Evolutionary conservation across 1,140 invertebrate species (phyloP).

Genomic region (Eumaeus atala): DNA sequence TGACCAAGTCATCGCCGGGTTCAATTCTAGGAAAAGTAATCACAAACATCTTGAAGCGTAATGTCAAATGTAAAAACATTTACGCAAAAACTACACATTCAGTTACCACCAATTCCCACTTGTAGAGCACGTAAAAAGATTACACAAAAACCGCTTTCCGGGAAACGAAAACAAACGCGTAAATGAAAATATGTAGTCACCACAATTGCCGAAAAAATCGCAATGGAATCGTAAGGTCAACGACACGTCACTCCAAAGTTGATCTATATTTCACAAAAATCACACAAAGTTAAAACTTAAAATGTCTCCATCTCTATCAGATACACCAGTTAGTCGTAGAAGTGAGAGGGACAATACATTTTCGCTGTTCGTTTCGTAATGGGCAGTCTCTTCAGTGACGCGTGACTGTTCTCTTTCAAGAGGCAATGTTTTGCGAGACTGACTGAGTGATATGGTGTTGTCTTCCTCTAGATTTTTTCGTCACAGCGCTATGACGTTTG

Average conservation of each 20-base stretch:
- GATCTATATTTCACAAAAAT: conserved; percentile 67
- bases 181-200: too few relatives aligned
- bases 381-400: conserved; percentile 57
- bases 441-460: conserved; percentile 30
- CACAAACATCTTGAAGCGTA: too few relatives aligned
- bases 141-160: conserved; percentile 2
- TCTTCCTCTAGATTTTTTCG: conserved; percentile 35
- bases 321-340: not conserved
- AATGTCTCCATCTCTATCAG: conserved; percentile 3
- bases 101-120: too few relatives aligned
- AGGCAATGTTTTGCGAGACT: conserved; percentile 41
- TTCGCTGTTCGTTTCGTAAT: conserved; percentile 31
- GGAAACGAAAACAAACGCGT: conserved; percentile 13
- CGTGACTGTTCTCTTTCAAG: conserved; percentile 58
- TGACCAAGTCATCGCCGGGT: too few relatives aligned
- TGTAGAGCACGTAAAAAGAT: not conserved
- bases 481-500: conserved; percentile 13
- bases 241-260: conserved; percentile 58
- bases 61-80: too few relatives aligned
- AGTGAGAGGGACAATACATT: conserved; percentile 22
- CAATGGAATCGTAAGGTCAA: conserved; percentile 36
- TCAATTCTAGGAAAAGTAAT: too few relatives aligned
- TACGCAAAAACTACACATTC: too few relatives aligned
- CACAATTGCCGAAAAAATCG: conserved; percentile 11
- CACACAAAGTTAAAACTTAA: conserved; percentile 15